Evolutionary conservation across 2,888 invertebrate species (phyloP).

Genomic region (Iselma pallidipennis): DNA sequence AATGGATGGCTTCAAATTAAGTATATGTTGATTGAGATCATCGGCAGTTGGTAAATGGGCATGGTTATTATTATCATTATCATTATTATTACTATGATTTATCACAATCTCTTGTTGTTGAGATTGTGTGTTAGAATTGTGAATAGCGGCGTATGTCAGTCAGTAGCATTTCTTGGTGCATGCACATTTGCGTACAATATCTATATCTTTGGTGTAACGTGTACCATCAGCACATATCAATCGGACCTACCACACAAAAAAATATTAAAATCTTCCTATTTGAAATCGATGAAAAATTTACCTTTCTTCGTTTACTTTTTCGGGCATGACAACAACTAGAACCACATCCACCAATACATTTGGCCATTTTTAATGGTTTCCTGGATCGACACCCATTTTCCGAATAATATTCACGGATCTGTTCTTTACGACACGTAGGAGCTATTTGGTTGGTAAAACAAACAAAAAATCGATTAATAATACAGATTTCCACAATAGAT

Average conservation of each 20-base stretch:
- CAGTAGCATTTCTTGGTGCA: slow-evolving; percentile 91
- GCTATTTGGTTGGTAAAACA: slow-evolving; percentile 55
- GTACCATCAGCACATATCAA: slow-evolving; percentile 91
- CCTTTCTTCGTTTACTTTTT: slow-evolving; percentile 92
- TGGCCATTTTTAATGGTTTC: slow-evolving; percentile 88
- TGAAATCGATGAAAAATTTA: slow-evolving; percentile 50
- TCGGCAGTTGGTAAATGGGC: slow-evolving; percentile 26
- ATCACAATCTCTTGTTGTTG: slow-evolving; percentile 19
- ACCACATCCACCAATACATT: slow-evolving; percentile 81
- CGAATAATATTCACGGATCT: slow-evolving; percentile 86
- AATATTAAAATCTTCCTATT: slow-evolving; percentile 6
- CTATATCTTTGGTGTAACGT: slow-evolving; percentile 93
- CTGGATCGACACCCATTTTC: slow-evolving; percentile 91
- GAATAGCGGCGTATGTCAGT: slow-evolving; percentile 67
- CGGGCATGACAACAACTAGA: slow-evolving; percentile 88
- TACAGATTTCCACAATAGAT: too few species aligned
- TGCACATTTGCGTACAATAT: slow-evolving; percentile 95
- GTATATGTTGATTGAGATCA: slow-evolving; percentile 39
- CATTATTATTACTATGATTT: background rate
- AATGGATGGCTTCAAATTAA: slow-evolving; percentile 39
- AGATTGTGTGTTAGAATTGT: slow-evolving; percentile 53
- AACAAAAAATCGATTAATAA: too few species aligned
- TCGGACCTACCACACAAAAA: slow-evolving; percentile 67
- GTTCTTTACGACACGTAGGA: slow-evolving; percentile 84
- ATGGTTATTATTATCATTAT: slow-evolving; percentile 9